Evolutionary conservation across 2,113 vertebrate species (phyloP), one percentile per base, ranked within the genome.

Genomic region (Carlito syrichta): DNA sequence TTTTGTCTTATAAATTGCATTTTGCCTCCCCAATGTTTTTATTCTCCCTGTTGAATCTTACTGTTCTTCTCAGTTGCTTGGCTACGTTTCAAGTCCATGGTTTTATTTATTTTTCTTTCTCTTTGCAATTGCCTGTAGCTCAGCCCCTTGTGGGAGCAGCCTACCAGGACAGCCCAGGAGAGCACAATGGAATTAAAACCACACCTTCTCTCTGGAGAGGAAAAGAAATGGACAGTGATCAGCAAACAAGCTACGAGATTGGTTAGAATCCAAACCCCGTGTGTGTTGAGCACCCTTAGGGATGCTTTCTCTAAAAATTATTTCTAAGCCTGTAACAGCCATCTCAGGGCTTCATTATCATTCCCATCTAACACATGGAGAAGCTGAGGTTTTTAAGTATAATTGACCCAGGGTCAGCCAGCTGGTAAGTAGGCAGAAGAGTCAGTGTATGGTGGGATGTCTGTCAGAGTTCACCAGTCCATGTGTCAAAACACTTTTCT

Each of bases 171-270:
- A 97, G 98, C 97, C 97, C 97, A 97, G 96, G 98, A 98, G 86
- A 98, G 98, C 97, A 99, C 98, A 97, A 98, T 98, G 98, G 98
- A 99, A 66, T 94, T 97, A 52, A 98, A 98, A 94, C 88, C 54
- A 40, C 25, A 3, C 73, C 30, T 22, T 27, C 25, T 68, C n/a
- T 79, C 62, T 78, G 78, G 71, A 91, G 48, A 88, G 99, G 99
- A 97, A 97, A 98, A 76, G 97, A 84, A 0, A 62, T 86, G 89
- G 97, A 99, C 97, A 98, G 96, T 97, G 98, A 97, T 94, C 99
- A 99, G 97, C 98, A 98, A 95, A 99, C 97, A 97, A 98, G 96
- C 98, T 98, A 98, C 98, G 98, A 99, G 99, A 99, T 97, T 1
- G 94, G 96, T 95, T 16, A 96, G 93, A 40, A 48, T 71, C 77